phyloP scores from a whole-genome alignment of 2,888 invertebrate genomes.

The Tromatobia lineatoria region DNA sequence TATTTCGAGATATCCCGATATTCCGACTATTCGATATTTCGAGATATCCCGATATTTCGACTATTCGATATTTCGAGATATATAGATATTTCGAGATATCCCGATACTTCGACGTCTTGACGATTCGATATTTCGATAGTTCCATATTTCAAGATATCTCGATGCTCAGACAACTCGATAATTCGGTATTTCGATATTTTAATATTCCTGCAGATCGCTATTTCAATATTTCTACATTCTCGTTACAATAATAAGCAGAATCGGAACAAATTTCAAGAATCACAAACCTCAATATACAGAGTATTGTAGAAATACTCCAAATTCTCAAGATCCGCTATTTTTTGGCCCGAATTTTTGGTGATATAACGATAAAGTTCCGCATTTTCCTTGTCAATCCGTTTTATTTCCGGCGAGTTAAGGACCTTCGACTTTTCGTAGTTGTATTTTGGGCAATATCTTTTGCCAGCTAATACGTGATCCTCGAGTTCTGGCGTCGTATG shows the following conservation, averaged over 20 bases:
- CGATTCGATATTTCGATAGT: no score
- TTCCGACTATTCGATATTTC: no score
- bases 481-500: slow-evolving; percentile 89
- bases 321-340: slow-evolving; percentile 87
- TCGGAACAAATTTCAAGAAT: slow-evolving; percentile 3
- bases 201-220: neutral
- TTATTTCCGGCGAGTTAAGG: slow-evolving; percentile 86
- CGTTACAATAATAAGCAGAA: slow-evolving; percentile 6
- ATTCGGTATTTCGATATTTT: neutral
- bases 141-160: neutral
- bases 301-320: slow-evolving; percentile 89
- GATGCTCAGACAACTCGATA: neutral
- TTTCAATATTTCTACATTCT: neutral
- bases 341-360: slow-evolving; percentile 88
- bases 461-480: slow-evolving; percentile 89
- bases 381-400: slow-evolving; percentile 87
- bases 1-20: no score
- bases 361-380: slow-evolving; percentile 89
- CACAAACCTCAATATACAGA: slow-evolving; percentile 89
- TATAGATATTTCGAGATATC: no score
- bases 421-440: slow-evolving; percentile 87
- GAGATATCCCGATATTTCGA: no score
- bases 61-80: no score
- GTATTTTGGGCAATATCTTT: slow-evolving; percentile 90
- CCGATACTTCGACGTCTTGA: no score